Evolutionary conservation across 2,888 invertebrate species (phyloP).

Genomic region (Hemaris fuciformis): DNA sequence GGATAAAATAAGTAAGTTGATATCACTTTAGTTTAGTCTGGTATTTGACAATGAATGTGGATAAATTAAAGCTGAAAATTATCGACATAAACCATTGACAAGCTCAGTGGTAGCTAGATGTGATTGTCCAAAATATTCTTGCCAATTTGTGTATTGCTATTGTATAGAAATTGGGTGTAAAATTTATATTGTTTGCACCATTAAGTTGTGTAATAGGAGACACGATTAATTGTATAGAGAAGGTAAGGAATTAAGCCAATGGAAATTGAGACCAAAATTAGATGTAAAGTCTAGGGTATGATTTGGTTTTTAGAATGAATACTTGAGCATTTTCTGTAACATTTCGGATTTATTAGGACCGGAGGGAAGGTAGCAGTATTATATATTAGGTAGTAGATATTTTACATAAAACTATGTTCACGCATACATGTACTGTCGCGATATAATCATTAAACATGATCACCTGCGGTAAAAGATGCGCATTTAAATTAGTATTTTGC

Average conservation of each 20-base stretch:
- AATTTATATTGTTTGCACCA: not conserved
- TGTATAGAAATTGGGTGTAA: constrained; percentile 3
- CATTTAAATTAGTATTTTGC: not conserved
- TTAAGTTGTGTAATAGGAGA: not conserved
- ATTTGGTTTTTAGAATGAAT: constrained; percentile 15
- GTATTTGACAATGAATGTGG: too few relatives aligned
- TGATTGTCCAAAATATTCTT: not conserved
- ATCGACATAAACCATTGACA: too few relatives aligned
- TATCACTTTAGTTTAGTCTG: too few relatives aligned
- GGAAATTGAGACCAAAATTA: constrained; percentile 27
- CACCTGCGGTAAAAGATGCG: not conserved
- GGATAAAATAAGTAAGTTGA: too few relatives aligned
- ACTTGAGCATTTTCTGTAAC: not conserved
- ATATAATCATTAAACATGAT: not conserved
- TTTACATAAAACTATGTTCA: not conserved
- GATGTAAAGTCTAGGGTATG: constrained; percentile 18
- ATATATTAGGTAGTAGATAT: not conserved
- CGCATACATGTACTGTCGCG: not conserved
- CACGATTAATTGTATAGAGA: not conserved
- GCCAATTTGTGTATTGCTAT: not conserved
- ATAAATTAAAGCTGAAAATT: too few relatives aligned
- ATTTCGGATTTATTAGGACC: not conserved
- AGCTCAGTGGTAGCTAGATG: not conserved
- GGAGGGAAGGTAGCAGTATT: not conserved
- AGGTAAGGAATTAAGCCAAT: constrained; percentile 19